Evolutionary conservation across 2,113 vertebrate species (phyloP).

Genomic region (Paralichthys olivaceus): DNA sequence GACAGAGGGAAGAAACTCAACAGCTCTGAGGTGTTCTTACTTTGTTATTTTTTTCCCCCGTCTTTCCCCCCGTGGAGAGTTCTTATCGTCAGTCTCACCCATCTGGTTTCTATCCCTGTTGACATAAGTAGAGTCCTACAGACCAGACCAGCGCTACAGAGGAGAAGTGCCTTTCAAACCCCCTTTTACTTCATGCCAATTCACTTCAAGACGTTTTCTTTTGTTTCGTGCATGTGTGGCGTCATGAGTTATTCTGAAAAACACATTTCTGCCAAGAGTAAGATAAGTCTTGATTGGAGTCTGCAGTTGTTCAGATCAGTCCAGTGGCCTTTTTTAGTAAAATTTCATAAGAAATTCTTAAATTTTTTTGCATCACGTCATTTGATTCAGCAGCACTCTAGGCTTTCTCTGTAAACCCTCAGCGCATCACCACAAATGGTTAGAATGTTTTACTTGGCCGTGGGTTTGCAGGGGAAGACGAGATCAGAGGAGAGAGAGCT

Average conservation of each 20-base stretch:
- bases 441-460: slow-evolving; percentile 54
- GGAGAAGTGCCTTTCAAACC: slow-evolving; percentile 26
- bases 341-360: neutral
- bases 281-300: neutral
- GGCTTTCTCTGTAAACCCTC: slow-evolving; percentile 30
- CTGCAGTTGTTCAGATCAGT: neutral
- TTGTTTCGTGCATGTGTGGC: neutral
- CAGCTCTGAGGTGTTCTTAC: slow-evolving; percentile 35
- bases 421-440: slow-evolving; percentile 40
- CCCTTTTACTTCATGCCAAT: slow-evolving; percentile 1
- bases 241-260: slow-evolving; percentile 1
- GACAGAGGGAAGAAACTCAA: slow-evolving; percentile 29
- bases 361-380: slow-evolving; percentile 17
- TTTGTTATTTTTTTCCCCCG: neutral
- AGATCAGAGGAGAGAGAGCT: neutral
- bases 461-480: neutral
- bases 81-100: slow-evolving; percentile 66
- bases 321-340: neutral
- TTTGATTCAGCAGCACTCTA: slow-evolving; percentile 17
- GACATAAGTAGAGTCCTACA: slow-evolving; percentile 47
- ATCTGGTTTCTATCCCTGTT: slow-evolving; percentile 70
- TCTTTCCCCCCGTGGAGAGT: slow-evolving; percentile 25
- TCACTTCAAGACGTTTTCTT: slow-evolving; percentile 11
- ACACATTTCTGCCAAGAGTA: neutral
- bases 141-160: slow-evolving; percentile 12